Evolutionary conservation across 2,113 vertebrate genomes (phyloP).

Genomic region (Illadopsis cleaveri): DNA sequence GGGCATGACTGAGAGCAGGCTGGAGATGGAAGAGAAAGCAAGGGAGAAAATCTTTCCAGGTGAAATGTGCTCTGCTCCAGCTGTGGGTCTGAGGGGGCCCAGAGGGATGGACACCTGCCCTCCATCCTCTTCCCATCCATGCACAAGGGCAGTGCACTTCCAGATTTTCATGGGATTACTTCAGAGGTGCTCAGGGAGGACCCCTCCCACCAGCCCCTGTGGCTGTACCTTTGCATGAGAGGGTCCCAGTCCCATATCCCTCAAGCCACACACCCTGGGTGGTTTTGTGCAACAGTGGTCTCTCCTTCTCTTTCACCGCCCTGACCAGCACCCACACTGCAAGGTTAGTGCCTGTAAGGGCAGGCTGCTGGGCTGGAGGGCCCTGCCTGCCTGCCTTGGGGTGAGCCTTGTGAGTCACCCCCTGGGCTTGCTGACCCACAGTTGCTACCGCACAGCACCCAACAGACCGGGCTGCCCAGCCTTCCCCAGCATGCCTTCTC

Average conservation of each 20-base stretch:
- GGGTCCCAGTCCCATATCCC: accelerated
- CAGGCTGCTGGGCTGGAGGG: background rate
- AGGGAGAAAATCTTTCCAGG: background rate
- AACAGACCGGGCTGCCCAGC: background rate
- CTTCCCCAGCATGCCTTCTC: accelerated
- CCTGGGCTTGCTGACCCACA: background rate
- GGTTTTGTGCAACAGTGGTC: background rate
- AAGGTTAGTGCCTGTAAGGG: background rate
- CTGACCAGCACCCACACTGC: background rate
- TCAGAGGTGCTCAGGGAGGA: background rate
- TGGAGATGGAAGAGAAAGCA: background rate
- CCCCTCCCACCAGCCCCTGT: accelerated
- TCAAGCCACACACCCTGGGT: background rate
- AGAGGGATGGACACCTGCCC: background rate
- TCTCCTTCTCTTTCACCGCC: background rate
- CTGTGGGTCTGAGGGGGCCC: background rate
- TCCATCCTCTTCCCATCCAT: background rate
- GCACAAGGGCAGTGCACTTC: background rate
- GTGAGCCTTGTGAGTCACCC: background rate
- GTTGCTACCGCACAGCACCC: accelerated
- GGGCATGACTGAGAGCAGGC: background rate
- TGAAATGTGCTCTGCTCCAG: background rate
- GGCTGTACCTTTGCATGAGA: background rate
- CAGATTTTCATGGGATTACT: background rate
- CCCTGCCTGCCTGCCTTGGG: background rate